Conservation (phyloP, 2,797 vertebrate species). For the Danio kyathit region DNA sequence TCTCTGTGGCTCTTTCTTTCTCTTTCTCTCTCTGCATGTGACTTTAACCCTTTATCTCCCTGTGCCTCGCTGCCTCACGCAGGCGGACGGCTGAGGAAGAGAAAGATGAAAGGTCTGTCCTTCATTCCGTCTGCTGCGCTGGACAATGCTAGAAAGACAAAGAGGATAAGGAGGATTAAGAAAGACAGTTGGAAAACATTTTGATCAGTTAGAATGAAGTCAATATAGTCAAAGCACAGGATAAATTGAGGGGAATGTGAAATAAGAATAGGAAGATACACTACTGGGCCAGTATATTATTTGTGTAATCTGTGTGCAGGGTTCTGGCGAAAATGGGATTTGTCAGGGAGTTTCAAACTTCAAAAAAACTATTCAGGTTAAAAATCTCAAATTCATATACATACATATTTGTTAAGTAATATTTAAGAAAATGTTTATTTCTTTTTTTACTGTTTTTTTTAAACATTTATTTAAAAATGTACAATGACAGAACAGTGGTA, state of each 20-base stretch:
- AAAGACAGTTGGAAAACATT: neutral
- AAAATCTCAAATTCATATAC: neutral
- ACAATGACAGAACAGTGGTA: no score
- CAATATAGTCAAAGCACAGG: neutral
- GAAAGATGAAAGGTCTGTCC: conserved; percentile 96
- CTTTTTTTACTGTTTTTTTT: no score
- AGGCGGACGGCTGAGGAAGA: conserved; percentile 93
- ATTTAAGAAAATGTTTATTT: no score
- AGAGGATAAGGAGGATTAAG: conserved; percentile 17
- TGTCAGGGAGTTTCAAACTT: neutral
- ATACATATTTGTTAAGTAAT: no score
- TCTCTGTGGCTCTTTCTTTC: conserved; percentile 34
- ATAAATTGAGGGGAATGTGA: neutral
- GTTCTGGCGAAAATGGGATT: neutral
- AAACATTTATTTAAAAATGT: no score
- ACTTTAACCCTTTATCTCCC: conserved; percentile 88
- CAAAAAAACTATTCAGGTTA: neutral
- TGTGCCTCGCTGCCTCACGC: conserved; percentile 89
- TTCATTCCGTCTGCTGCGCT: conserved; percentile 74
- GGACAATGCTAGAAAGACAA: conserved; percentile 46
- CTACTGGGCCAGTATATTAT: neutral
- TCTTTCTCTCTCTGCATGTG: conserved; percentile 78
- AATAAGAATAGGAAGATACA: neutral
- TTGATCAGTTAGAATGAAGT: neutral
- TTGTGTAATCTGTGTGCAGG: neutral